Conservation (phyloP, 2,797 vertebrate genomes). For the Pitangus sulphuratus region DNA sequence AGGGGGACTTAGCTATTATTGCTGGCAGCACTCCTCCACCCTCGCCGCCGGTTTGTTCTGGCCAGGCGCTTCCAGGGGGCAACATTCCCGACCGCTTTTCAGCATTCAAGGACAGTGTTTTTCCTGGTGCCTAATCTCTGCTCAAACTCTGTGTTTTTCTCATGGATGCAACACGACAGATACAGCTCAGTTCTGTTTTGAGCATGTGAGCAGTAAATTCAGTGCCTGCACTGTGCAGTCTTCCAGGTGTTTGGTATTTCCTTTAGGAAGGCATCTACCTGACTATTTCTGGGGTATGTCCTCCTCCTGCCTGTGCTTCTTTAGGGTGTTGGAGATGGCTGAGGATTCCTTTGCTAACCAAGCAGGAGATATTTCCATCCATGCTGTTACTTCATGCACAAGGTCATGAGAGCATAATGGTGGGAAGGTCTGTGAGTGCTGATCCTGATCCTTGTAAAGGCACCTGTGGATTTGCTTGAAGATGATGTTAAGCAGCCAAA, state of each 20-base stretch:
- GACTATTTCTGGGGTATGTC: neutral
- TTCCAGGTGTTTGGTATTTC: neutral
- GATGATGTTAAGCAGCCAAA: neutral
- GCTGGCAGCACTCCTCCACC: neutral
- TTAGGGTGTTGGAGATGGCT: rapidly evolving
- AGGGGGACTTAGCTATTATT: neutral
- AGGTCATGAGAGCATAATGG: neutral
- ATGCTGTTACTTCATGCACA: neutral
- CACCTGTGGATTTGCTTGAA: neutral
- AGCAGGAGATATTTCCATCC: neutral
- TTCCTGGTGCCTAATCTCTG: neutral
- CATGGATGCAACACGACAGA: neutral
- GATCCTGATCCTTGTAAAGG: neutral
- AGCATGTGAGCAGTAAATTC: neutral
- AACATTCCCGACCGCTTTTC: neutral
- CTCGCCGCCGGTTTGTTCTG: rapidly evolving
- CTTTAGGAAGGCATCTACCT: neutral
- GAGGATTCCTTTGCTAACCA: neutral
- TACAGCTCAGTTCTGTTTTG: neutral
- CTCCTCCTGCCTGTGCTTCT: neutral
- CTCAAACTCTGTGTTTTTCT: neutral
- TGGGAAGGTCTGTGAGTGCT: neutral
- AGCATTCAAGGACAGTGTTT: neutral
- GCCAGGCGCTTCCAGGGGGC: neutral
- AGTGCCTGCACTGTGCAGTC: neutral